Conservation (phyloP, 2,888 invertebrate species). For the Phorcus lineatus region DNA sequence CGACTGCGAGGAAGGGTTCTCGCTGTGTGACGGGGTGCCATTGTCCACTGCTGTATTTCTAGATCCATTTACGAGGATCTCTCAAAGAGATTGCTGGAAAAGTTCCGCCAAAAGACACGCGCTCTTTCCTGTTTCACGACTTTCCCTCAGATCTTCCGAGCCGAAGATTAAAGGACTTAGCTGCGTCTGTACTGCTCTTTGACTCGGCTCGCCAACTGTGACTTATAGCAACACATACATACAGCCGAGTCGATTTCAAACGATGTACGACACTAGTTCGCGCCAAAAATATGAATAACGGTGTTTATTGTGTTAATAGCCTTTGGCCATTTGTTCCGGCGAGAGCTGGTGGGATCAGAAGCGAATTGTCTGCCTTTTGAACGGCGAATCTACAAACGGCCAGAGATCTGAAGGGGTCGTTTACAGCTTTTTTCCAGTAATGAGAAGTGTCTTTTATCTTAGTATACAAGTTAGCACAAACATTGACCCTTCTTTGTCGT, state of each 20-base stretch:
- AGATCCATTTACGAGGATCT: not conserved
- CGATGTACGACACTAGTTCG: not conserved
- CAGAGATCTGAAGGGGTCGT: not conserved
- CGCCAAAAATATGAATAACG: constrained; percentile 15
- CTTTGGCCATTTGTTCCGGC: not conserved
- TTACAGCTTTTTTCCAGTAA: constrained; percentile 1
- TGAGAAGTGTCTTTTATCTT: constrained; percentile 10
- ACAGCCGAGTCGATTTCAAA: constrained; percentile 4
- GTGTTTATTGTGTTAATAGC: constrained; percentile 15
- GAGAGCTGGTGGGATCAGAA: not conserved
- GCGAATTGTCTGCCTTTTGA: constrained; percentile 8
- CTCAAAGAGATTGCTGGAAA: not conserved
- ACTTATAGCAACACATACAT: constrained; percentile 8
- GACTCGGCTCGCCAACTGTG: not conserved
- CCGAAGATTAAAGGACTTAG: constrained; percentile 7
- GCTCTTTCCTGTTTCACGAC: not conserved
- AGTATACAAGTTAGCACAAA: constrained; percentile 13
- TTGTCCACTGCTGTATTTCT: not conserved
- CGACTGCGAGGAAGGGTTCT: not conserved
- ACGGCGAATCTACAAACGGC: not conserved
- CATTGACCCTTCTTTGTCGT: not conserved
- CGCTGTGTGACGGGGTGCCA: not conserved
- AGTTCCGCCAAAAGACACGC: constrained; percentile 15
- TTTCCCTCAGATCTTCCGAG: not conserved
- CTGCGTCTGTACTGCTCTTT: not conserved